A percentile compares a stretch with the other conserved stretches of the same genome.
phyloP scores from a whole-genome alignment of 1,140 invertebrate genomes.

The Bombus impatiens region DNA sequence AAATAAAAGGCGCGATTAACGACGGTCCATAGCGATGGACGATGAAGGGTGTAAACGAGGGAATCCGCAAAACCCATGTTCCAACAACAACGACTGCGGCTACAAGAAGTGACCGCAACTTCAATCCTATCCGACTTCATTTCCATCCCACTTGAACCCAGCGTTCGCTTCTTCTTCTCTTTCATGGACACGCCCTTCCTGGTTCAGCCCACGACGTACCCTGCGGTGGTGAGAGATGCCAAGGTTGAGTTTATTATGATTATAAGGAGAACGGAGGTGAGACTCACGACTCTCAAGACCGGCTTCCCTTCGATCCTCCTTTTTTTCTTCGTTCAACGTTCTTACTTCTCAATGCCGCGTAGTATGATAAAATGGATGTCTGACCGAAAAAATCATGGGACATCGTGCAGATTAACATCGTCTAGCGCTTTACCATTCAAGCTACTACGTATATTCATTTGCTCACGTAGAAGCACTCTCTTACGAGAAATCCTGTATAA shows the following conservation, averaged over 20 bases:
- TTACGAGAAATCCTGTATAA: too few species aligned
- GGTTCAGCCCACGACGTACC: conserved; percentile 53
- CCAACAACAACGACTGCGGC: conserved; percentile 33
- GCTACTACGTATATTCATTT: too few species aligned
- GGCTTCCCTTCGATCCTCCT: conserved; percentile 38
- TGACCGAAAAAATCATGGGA: not conserved
- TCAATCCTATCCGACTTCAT: conserved; percentile 48
- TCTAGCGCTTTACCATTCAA: too few species aligned
- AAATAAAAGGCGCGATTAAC: conserved; percentile 66
- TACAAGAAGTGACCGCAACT: conserved; percentile 47
- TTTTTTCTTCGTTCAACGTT: not conserved
- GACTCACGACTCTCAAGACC: conserved; percentile 60
- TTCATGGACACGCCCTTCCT: conserved; percentile 57
- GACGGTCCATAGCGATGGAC: too few species aligned
- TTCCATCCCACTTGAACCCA: conserved; percentile 45
- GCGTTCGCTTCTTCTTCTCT: conserved; percentile 12
- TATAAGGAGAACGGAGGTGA: conserved; percentile 65
- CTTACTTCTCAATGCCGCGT: not conserved
- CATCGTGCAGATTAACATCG: not conserved
- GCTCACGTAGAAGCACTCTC: too few species aligned
- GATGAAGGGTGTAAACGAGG: conserved; percentile 54
- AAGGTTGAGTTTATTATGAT: conserved; percentile 70
- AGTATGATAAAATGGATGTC: not conserved
- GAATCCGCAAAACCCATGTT: conserved; percentile 56
- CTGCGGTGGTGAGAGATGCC: conserved; percentile 59